Evolutionary conservation across 2,797 vertebrate species (phyloP), one percentile per base, ranked within the genome.

Genomic region (Octomys mimax): DNA sequence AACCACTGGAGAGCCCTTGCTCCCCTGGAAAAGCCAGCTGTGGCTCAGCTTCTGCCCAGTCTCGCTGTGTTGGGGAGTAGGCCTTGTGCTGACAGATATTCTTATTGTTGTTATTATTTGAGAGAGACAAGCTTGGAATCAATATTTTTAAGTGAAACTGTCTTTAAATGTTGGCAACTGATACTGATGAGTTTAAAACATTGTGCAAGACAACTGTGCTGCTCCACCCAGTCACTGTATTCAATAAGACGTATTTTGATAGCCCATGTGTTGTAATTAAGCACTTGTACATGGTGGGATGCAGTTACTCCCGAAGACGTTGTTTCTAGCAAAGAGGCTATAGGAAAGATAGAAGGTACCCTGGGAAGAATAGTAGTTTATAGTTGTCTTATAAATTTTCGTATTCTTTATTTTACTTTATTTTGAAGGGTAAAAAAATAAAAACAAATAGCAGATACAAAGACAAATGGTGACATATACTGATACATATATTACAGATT

Each of bases 161-260:
- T 82, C 59, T 95, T 95, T 93, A 64, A 85, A 87, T 91, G 26
- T 89, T 90, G 68, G 46, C 39, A 95, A 4, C 42, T 49, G 62
- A 71, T 91, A 73, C 8, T 84, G 24, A 39, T 81, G 42, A n/a
- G 49, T 93, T 95, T 83, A 71, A 91, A 90, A 88, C 52, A 66
- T 81, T 82, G 39, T 62, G 7, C 9, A 59, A 95, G 79, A 62
- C 90, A 78, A 42, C n/a, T 49, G 1, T 9, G 33, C 36, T 24
- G 49, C n/a, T 62, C 24, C 18, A 80, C 5, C 36, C 26, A 24
- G 19, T 81, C 54, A 18, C 21, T 24, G 19, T 70, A 26, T 87
- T 96, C 87, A 71, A 73, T 59, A 46, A 66, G 68, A 87, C 24
- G 28, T 64, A n/a, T 66, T 61, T 36, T 54, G 77, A 57, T 42